These are phyloP conservation scores for Chymomyza caudatula DNA, from an alignment of 2,888 invertebrate species.

Conservation along the genomic window DNA sequence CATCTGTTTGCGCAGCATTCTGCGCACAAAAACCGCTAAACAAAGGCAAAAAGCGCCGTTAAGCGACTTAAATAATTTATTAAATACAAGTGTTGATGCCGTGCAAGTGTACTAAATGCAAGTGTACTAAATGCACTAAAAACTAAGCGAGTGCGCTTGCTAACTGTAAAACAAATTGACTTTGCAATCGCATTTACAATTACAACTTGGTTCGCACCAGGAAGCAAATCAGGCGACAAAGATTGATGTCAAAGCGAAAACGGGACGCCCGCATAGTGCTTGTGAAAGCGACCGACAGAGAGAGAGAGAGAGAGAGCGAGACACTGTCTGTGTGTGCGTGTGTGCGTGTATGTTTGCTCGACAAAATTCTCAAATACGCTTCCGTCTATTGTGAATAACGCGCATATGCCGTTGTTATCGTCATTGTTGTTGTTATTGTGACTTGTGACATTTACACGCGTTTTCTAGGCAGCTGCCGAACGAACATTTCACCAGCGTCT, in stretches of 20 bases:
- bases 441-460: constrained; percentile 64
- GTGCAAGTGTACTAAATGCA: constrained; percentile 34
- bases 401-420: constrained; percentile 55
- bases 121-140: constrained; percentile 16
- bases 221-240: constrained; percentile 66
- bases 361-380: constrained; percentile 45
- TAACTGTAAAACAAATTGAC: constrained; percentile 35
- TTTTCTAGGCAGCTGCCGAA: constrained; percentile 22
- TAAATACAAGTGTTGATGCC: no score
- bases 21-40: constrained; percentile 52
- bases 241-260: constrained; percentile 60
- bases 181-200: constrained; percentile 14
- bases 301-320: no score
- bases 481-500: constrained; percentile 15
- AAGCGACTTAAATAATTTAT: constrained; percentile 23
- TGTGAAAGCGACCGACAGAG: no score
- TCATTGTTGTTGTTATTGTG: constrained; percentile 37
- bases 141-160: constrained; percentile 21
- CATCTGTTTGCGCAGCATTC: constrained; percentile 67
- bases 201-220: constrained; percentile 41
- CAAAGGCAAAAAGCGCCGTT: constrained; percentile 25
- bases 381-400: constrained; percentile 68
- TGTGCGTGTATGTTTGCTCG: constrained; percentile 22
- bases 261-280: constrained; percentile 43
- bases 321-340: constrained; percentile 8